Evolutionary conservation across 1,140 invertebrate genomes (phyloP).

Genomic region (Drosophila fuyamai): DNA sequence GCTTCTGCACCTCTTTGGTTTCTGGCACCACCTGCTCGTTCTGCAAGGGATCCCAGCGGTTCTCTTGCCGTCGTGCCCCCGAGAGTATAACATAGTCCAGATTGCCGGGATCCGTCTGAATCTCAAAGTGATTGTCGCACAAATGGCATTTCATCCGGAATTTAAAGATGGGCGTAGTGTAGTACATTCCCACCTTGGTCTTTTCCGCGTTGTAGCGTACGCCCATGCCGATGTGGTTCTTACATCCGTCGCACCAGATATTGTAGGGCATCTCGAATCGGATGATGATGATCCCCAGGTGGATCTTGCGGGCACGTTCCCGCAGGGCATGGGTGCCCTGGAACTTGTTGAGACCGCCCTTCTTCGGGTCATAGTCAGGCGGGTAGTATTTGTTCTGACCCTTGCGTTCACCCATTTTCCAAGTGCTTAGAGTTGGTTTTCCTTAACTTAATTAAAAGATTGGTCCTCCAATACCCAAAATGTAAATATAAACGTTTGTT

Average conservation of each 20-base stretch:
- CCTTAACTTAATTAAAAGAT: background rate
- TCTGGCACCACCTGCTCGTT: constrained; percentile 97
- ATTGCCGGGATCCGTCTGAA: constrained; percentile 99
- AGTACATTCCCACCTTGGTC: constrained; percentile 99
- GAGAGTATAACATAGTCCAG: constrained; percentile 98
- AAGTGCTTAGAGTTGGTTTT: background rate
- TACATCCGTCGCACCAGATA: constrained; percentile 99
- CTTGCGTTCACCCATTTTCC: constrained; percentile 97
- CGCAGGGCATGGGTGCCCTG: constrained; percentile 97
- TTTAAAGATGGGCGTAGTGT: constrained; percentile 98
- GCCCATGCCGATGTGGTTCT: constrained; percentile 97
- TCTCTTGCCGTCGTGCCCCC: constrained; percentile 98
- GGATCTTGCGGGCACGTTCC: constrained; percentile 96
- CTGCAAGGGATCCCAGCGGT: constrained; percentile 98
- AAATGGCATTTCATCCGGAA: constrained; percentile 99
- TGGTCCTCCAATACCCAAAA: background rate
- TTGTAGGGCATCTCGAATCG: constrained; percentile 99
- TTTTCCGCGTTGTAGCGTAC: constrained; percentile 99
- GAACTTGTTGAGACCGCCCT: constrained; percentile 95
- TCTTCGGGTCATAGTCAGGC: constrained; percentile 97
- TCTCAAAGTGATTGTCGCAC: constrained; percentile 99
- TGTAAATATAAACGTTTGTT: constrained; percentile 10
- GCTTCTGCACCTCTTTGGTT: constrained; percentile 94
- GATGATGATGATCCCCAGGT: constrained; percentile 98
- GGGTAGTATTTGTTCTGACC: constrained; percentile 99